Conservation (phyloP, 2,113 vertebrate genomes). For the Oncorhynchus mykiss region DNA sequence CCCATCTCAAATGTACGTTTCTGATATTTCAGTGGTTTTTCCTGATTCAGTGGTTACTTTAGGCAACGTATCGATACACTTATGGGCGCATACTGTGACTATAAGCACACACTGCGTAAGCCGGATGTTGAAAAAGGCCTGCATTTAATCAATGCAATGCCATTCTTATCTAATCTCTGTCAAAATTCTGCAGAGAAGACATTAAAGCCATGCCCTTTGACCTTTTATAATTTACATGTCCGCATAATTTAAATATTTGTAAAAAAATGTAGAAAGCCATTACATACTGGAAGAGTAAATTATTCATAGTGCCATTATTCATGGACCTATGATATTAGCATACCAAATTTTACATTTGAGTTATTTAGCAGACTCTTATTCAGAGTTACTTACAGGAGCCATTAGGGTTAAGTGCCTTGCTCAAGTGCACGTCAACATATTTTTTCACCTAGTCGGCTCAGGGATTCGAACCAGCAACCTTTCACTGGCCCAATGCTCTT, state of each 20-base stretch:
- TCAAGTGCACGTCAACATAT: no score
- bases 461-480: no score
- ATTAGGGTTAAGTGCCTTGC: no score
- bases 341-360: background rate
- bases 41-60: no score
- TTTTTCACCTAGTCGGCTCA: no score
- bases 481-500: no score
- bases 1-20: no score
- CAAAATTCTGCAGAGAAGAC: background rate
- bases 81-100: background rate
- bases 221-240: background rate
- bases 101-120: background rate
- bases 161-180: background rate
- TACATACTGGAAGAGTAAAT: background rate
- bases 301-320: constrained; percentile 2
- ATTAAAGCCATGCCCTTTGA: background rate
- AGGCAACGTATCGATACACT: no score
- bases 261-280: background rate
- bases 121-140: background rate
- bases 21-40: no score
- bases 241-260: background rate
- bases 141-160: background rate
- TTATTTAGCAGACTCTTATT: no score
- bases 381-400: no score
- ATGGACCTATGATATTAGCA: background rate